These are phyloP conservation scores for Pteronura brasiliensis DNA, from an alignment of 2,113 vertebrate genomes.

Conservation along the genomic window DNA sequence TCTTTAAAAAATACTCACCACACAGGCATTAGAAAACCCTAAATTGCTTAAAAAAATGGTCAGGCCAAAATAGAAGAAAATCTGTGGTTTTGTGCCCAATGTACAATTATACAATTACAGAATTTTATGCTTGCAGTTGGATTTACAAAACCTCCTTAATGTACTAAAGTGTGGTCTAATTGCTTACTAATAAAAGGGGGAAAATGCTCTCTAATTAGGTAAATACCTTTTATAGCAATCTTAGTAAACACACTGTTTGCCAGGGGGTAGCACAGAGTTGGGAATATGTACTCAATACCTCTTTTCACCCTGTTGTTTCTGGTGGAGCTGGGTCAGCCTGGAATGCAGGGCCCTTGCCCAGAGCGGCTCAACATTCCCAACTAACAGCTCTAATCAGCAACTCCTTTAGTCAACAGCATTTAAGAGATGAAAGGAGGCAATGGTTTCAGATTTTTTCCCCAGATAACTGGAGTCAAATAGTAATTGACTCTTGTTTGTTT, in stretches of 20 bases:
- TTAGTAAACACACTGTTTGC: slow-evolving; percentile 64
- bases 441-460: slow-evolving; percentile 7
- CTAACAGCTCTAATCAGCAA: slow-evolving; percentile 52
- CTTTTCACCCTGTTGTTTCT: slow-evolving; percentile 50
- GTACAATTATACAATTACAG: slow-evolving; percentile 75
- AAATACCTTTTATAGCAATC: slow-evolving; percentile 67
- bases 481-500: slow-evolving; percentile 67
- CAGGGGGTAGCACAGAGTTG: slow-evolving; percentile 32
- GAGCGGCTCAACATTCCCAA: slow-evolving; percentile 53
- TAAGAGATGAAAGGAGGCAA: slow-evolving; percentile 57
- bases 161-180: slow-evolving; percentile 73
- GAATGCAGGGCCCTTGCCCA: slow-evolving; percentile 49
- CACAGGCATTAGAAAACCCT: slow-evolving; percentile 69
- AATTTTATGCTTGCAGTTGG: slow-evolving; percentile 68
- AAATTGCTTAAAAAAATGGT: slow-evolving; percentile 72
- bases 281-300: slow-evolving; percentile 42
- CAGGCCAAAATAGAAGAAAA: slow-evolving; percentile 76
- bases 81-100: slow-evolving; percentile 67
- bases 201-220: slow-evolving; percentile 65
- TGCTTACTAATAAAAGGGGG: slow-evolving; percentile 66
- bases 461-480: slow-evolving; percentile 62
- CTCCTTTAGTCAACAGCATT: slow-evolving; percentile 57
- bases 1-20: slow-evolving; percentile 62
- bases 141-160: slow-evolving; percentile 73
- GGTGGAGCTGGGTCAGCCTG: slow-evolving; percentile 28